Evolutionary conservation across 2,888 invertebrate genomes (phyloP).

Genomic region (Deilephila elpenor): DNA sequence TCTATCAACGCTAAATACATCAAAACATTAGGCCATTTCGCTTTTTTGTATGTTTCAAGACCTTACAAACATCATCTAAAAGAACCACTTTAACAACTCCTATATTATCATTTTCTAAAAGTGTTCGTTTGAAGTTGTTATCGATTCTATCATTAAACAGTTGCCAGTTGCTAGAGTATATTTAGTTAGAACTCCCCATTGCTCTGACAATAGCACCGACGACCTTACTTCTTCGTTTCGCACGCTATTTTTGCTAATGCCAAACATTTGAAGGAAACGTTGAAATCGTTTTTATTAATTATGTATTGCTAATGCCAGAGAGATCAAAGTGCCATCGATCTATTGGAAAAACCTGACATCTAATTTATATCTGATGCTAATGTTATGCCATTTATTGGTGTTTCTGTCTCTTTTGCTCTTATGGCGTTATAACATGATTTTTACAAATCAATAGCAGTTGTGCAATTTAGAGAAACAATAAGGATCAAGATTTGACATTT

Average conservation of each 20-base stretch:
- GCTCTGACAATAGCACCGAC: constrained; percentile 38
- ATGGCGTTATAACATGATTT: background rate
- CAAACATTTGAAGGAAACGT: constrained; percentile 39
- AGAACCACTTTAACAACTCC: background rate
- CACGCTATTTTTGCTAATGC: constrained; percentile 41
- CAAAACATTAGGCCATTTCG: too few species aligned
- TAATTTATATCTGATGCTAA: background rate
- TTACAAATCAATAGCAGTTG: constrained; percentile 7
- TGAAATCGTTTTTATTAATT: constrained; percentile 23
- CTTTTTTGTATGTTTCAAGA: too few species aligned
- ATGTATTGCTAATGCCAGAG: constrained; percentile 32
- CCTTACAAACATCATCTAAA: too few species aligned
- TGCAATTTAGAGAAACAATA: background rate
- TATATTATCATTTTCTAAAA: background rate
- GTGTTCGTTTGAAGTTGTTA: background rate
- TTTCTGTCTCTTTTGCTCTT: background rate
- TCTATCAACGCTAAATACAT: too few species aligned
- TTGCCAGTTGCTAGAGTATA: background rate
- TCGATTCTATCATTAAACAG: background rate
- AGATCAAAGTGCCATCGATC: constrained; percentile 32
- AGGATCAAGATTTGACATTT: background rate
- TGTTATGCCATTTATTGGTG: background rate
- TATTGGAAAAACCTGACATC: constrained; percentile 19
- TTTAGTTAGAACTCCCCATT: background rate
- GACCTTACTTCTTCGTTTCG: constrained; percentile 36